phyloP scores from a whole-genome alignment of 2,888 invertebrate genomes.

The Netelia virgata region DNA sequence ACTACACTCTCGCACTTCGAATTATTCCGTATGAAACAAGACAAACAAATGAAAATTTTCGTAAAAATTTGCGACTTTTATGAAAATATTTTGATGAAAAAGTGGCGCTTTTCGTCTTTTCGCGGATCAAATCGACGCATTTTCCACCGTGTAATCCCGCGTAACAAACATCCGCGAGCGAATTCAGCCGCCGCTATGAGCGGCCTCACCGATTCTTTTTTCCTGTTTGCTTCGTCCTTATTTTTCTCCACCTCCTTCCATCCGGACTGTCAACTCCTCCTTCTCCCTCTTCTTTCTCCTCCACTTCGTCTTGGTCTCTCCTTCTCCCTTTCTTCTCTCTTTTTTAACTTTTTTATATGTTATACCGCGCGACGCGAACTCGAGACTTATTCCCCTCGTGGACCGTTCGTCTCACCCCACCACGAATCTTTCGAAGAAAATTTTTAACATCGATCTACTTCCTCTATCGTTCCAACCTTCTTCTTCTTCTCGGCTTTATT shows the following conservation, averaged over 20 bases:
- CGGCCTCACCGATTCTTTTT: constrained; percentile 54
- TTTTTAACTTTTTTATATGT: neutral
- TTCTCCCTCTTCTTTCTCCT: constrained; percentile 59
- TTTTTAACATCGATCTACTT: neutral
- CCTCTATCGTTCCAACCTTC: too few species aligned
- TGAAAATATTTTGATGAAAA: too few species aligned
- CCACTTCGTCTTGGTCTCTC: constrained; percentile 47
- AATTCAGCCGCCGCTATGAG: constrained; percentile 60
- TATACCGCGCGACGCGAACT: neutral
- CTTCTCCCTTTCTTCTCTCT: constrained; percentile 37
- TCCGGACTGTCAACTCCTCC: constrained; percentile 53
- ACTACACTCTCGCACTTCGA: too few species aligned
- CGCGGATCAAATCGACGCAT: neutral
- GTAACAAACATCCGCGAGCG: constrained; percentile 25
- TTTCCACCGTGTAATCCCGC: neutral
- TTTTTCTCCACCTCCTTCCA: constrained; percentile 40
- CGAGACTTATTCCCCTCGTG: constrained; percentile 25
- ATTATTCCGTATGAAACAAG: too few species aligned
- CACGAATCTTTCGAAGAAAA: neutral
- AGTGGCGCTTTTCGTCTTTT: neutral
- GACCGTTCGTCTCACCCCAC: constrained; percentile 34
- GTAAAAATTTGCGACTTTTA: too few species aligned
- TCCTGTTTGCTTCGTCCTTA: constrained; percentile 65
- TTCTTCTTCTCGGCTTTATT: too few species aligned
- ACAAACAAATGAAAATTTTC: too few species aligned